phyloP scores from a whole-genome alignment of 2,113 vertebrate species.

The Poecilia latipinna region DNA sequence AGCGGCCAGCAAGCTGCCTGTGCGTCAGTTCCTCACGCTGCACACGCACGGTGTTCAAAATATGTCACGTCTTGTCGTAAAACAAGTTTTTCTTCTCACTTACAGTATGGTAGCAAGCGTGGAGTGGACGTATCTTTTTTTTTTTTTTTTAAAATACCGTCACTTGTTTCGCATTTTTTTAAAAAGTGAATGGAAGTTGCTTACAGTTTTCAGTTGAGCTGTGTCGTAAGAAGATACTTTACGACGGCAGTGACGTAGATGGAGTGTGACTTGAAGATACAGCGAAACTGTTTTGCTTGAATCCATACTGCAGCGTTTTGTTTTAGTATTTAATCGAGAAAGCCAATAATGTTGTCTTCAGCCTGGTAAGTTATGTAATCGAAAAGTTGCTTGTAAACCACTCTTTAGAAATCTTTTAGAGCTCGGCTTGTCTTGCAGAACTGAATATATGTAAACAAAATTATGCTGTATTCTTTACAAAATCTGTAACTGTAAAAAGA shows the following conservation, averaged over 20 bases:
- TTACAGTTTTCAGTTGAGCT: background rate
- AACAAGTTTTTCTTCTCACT: background rate
- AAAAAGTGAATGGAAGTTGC: background rate
- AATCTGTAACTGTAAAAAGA: background rate
- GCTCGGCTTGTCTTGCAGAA: background rate
- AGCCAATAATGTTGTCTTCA: background rate
- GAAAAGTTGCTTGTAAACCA: background rate
- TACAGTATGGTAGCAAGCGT: too few species aligned
- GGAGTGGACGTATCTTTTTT: background rate
- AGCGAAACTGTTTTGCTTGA: background rate
- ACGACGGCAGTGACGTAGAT: background rate
- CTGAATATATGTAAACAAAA: background rate
- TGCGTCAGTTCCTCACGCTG: conserved; percentile 54
- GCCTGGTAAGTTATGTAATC: background rate
- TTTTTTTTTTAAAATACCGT: background rate
- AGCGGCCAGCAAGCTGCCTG: conserved; percentile 20
- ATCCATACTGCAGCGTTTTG: background rate
- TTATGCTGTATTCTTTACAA: background rate
- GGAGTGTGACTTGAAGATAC: background rate
- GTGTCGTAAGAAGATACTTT: background rate
- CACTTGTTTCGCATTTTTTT: background rate
- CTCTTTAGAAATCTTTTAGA: background rate
- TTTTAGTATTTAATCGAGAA: background rate
- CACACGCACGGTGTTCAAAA: conserved; percentile 44
- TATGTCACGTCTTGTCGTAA: conserved; percentile 40